A percentile compares a stretch with the other conserved stretches of the same genome.
These are phyloP conservation scores for Tragelaphus buxtoni DNA, from an alignment of 2,113 vertebrate species.

Conservation along the genomic window DNA sequence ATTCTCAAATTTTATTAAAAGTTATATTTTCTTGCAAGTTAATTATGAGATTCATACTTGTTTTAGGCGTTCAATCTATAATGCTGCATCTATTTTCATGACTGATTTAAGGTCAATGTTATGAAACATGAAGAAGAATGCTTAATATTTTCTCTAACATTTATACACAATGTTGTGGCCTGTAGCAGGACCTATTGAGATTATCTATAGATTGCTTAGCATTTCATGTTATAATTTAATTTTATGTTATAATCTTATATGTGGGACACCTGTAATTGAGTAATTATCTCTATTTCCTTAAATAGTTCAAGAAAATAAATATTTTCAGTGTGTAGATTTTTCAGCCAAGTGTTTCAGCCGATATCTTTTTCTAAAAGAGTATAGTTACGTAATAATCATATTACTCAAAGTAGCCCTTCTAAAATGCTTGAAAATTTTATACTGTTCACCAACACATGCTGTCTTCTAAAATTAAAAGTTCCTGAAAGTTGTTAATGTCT, in stretches of 20 bases:
- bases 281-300: neutral
- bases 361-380: neutral
- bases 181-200: neutral
- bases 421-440: neutral
- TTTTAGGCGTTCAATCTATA: neutral
- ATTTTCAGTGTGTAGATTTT: neutral
- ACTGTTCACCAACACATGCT: neutral
- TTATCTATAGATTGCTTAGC: neutral
- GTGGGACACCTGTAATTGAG: neutral
- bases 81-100: slow-evolving; percentile 12
- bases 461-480: neutral
- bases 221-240: neutral
- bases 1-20: slow-evolving; percentile 50
- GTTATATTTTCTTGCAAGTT: slow-evolving; percentile 39
- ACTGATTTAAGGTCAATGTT: neutral
- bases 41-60: slow-evolving; percentile 35
- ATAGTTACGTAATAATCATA: neutral
- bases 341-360: neutral
- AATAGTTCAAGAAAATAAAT: neutral
- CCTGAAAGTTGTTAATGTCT: neutral
- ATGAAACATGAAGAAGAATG: neutral
- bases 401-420: neutral
- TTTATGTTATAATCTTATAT: neutral
- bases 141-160: neutral
- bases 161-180: neutral